Conservation (phyloP, 2,888 invertebrate species). For the Philonicus albiceps region DNA sequence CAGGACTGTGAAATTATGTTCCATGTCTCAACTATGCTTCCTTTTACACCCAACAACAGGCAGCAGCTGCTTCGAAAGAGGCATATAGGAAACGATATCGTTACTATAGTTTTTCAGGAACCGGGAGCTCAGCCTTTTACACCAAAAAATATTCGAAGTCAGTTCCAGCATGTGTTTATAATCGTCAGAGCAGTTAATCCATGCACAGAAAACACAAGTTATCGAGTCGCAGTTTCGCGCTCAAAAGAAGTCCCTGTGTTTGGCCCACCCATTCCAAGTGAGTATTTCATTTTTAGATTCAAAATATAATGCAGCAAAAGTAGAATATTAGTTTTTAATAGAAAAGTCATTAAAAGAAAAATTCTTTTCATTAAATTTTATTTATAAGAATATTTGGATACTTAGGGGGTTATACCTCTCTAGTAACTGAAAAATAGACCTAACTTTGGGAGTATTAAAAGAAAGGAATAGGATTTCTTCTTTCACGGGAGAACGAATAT, state of each 20-base stretch:
- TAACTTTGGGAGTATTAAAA: too few species aligned
- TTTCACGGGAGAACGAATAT: too few species aligned
- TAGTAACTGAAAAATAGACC: too few species aligned
- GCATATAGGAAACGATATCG: slow-evolving; percentile 98
- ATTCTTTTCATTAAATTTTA: too few species aligned
- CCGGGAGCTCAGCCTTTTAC: slow-evolving; percentile 93
- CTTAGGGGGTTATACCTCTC: too few species aligned
- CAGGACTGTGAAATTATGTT: slow-evolving; percentile 96
- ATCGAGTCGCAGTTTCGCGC: slow-evolving; percentile 78
- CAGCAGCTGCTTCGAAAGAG: slow-evolving; percentile 94
- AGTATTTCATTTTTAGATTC: not conserved
- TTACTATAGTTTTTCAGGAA: slow-evolving; percentile 95
- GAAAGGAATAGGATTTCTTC: too few species aligned
- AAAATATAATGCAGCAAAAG: not conserved
- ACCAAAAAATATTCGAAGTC: slow-evolving; percentile 92
- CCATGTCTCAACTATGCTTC: slow-evolving; percentile 95
- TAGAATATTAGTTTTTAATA: too few species aligned
- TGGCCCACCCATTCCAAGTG: slow-evolving; percentile 86
- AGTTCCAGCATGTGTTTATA: slow-evolving; percentile 97
- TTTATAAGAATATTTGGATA: too few species aligned
- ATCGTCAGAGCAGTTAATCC: slow-evolving; percentile 89
- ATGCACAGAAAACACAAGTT: slow-evolving; percentile 89
- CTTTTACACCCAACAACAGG: slow-evolving; percentile 93
- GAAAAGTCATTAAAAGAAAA: too few species aligned
- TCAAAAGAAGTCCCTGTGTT: slow-evolving; percentile 96